Evolutionary conservation across 2,113 vertebrate species (phyloP), one percentile per base, ranked within the genome.

Genomic region (Elanus axillaris): DNA sequence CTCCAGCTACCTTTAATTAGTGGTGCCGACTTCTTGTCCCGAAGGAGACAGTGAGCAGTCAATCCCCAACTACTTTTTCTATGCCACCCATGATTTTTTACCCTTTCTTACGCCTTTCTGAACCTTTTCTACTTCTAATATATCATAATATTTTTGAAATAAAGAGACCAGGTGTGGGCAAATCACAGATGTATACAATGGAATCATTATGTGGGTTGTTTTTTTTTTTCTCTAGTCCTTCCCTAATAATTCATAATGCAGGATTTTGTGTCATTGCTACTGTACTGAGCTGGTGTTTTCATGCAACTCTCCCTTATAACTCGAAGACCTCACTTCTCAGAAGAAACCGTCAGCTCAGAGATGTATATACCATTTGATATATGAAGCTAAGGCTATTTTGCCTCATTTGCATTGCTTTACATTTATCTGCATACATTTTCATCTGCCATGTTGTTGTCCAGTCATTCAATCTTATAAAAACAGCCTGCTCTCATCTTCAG

Each of bases 1-100:
- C 90, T 96, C 74, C 84, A 96, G 76, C 93, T 89, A 78, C 82
- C 73, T 84, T 72, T 94, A 93, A 90, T 96, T 97, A 97, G 78
- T 75, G 77, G 40, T 59, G 56, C 47, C 1, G 1, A 91, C 86
- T 94, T 80, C 86, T 90, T 80, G 55, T 88, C 88, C 93, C 1
- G 0, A 78, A 96, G 91, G 47, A 94, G 59, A 76, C 36, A 29
- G 29, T n/a, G 31, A 93, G 76, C 25, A 91, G 38, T 31, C 69
- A 90, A 85, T 48, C 60, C 60, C 80, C 48, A 93, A 27, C 18
- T 29, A 55, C 59, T 59, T 95, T 38, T 93, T 31, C 60, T 81
- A 18, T 68, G 43, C 69, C 73, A 91, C 31, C 69, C 68, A 56
- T 26, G 48, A 84, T 48, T 93, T 89, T 78, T 38, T 74, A 68